Evolutionary conservation across 2,888 invertebrate genomes (phyloP), one percentile per base, ranked within the genome.

Genomic region (Ceraclea dissimilis): DNA sequence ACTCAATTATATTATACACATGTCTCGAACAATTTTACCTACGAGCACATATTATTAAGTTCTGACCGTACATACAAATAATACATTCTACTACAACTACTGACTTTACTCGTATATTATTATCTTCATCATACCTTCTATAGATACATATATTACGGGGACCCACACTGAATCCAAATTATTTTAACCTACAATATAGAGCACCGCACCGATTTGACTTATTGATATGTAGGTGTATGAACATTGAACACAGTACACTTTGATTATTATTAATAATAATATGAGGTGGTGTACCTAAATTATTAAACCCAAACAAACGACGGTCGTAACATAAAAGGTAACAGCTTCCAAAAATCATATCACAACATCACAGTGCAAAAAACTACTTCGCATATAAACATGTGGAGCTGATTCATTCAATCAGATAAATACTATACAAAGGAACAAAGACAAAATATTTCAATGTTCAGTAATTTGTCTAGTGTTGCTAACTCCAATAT

Each of bases 201-300:
- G 48, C 49, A 48, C 8, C 16, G n/a, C 39, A 16, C 13, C 39
- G 16, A 54, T 53, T 52, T 55, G 55, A 60, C 57, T 60, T 51
- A 60, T 57, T 57, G 34, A 31, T 50, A 57, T 52, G 60, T 60
- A 60, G 60, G 60, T 55, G 60, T 60, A 34, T 48, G 34, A 50
- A 47, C 39, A 26, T 10, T 6, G 26, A 4, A 49, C 43, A 10
- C 26, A 26, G 43, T n/a, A 43, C 43, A 2, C 13, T 6, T 26
- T 6, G 4, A 26, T 26, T 26, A 26, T 26, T 26, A 26, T 26
- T 26, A 6, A 26, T 26, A 26, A 26, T 26, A 26, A 26, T 26
- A 6, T 26, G 10, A 26, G 26, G 26, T 26, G 26, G 26, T 10
- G 26, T 26, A 26, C 26, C 26, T 26, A 26, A 26, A 26, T 26